Evolutionary conservation across 2,888 invertebrate species (phyloP).

Genomic region (Eupithecia inturbata): DNA sequence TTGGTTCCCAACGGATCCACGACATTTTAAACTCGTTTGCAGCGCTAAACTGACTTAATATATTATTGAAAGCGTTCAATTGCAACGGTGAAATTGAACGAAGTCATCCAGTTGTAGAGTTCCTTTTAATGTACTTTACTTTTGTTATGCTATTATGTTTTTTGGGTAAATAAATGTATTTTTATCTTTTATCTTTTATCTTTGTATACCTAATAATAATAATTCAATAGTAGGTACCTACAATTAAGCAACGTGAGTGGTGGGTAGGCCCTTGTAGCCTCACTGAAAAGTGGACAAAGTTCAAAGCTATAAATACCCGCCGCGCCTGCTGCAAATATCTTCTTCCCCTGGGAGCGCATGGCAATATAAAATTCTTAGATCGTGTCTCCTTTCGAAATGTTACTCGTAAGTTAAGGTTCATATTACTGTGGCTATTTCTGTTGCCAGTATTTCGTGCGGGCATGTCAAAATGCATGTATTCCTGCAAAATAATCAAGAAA

Average conservation of each 20-base stretch:
- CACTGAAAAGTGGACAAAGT: conserved; percentile 7
- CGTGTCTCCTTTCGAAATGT: conserved; percentile 36
- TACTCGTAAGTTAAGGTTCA: conserved; percentile 29
- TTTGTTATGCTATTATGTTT: too few relatives aligned
- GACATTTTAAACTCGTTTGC: too few relatives aligned
- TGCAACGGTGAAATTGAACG: too few relatives aligned
- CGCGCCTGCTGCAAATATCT: conserved; percentile 32
- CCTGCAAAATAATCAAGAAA: too few relatives aligned
- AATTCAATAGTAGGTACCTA: background rate
- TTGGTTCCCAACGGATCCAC: too few relatives aligned
- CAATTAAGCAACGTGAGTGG: background rate
- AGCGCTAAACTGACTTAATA: too few relatives aligned
- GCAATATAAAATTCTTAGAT: conserved; percentile 34
- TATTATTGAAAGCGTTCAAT: too few relatives aligned
- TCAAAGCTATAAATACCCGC: conserved; percentile 23
- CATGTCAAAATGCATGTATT: conserved; percentile 9
- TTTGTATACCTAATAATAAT: too few relatives aligned
- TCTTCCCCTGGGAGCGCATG: conserved; percentile 27
- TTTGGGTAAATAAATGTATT: too few relatives aligned
- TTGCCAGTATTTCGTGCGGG: conserved; percentile 33
- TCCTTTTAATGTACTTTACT: too few relatives aligned
- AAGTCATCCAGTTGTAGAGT: too few relatives aligned
- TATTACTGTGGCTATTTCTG: conserved; percentile 38
- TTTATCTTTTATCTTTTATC: too few relatives aligned
- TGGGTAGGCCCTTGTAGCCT: background rate